Evolutionary conservation across 1,140 invertebrate species (phyloP), one percentile per base, ranked within the genome.

Genomic region (Achroia grisella): DNA sequence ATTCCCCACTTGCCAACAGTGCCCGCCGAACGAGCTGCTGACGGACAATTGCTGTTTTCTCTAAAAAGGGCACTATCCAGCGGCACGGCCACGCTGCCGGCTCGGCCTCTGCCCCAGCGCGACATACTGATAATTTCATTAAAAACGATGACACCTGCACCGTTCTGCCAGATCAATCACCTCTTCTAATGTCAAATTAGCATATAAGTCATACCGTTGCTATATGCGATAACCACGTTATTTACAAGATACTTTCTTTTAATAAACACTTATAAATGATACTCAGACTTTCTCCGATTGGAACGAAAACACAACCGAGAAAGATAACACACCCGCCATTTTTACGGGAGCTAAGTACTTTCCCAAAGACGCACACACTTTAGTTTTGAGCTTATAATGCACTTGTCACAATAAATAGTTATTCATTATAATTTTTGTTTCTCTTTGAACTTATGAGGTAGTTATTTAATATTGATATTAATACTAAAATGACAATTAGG

Each of bases 1-100:
- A 95, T 94, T 57, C 95, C 95, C 95, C 95, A 97, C 88, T 95
- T 95, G 59, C 95, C 95, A 50, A 97, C 92, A 29, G 94, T 95
- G 48, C 94, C 95, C 55, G 95, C 92, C 15, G 94, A 96, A 55
- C 95, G 92, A 12, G 94, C 93, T 32, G 94, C 94, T 17, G 93
- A 92, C 10, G 95, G 95, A 62, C 93, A 91, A 76, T 95, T 96
- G 58, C 91, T 94, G 75, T 94, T 96, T 81, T 96, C 94, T 74
- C 93, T 91, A 74, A 95, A 93, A 44, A 95, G 68, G 48, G 88
- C 84, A 58, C 86, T 87, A 59, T 88, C 89, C 75, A 90, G 73
- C 49, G 89, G 89, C 62, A 90, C 88, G 49, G 89, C 88, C 56
- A 89, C 88, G 63, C 87, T 88, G 68, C 88, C 88, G 61, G 87